Percentiles rank a stretch among this genome's conserved stretches.
Evolutionary conservation across 2,888 invertebrate species (phyloP).

Genomic region (Syrista parreyssii): DNA sequence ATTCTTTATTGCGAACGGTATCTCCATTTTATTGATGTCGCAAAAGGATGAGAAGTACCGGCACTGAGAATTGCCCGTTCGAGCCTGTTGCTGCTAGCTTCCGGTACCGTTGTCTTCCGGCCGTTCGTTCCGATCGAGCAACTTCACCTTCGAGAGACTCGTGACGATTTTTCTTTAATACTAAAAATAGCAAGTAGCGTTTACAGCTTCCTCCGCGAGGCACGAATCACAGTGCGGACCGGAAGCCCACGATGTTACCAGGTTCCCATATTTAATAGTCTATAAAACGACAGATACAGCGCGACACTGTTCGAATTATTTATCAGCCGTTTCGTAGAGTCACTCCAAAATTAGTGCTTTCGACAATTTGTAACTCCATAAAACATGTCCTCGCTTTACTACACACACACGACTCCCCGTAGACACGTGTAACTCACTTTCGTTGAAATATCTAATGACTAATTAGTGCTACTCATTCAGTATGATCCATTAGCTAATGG

Average conservation of each 20-base stretch:
- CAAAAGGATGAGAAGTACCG: background rate
- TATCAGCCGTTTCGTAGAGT: background rate
- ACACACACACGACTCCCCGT: background rate
- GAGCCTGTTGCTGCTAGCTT: background rate
- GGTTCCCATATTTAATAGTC: background rate
- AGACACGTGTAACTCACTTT: background rate
- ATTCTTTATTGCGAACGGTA: background rate
- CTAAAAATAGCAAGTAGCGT: background rate
- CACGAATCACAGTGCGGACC: background rate
- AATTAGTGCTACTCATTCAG: background rate
- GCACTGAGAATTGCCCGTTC: background rate
- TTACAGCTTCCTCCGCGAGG: background rate
- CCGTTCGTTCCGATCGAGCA: background rate
- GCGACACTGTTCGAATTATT: background rate
- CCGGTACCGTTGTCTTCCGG: background rate
- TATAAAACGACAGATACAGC: background rate
- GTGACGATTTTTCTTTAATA: background rate
- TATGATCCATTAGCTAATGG: background rate
- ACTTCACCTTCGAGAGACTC: background rate
- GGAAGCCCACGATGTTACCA: background rate
- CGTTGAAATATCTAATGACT: background rate
- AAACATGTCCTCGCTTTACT: background rate
- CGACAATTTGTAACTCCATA: background rate
- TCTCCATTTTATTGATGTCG: background rate
- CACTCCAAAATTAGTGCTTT: background rate